Conservation (phyloP, 2,888 invertebrate species). For the Macropis europaea region DNA sequence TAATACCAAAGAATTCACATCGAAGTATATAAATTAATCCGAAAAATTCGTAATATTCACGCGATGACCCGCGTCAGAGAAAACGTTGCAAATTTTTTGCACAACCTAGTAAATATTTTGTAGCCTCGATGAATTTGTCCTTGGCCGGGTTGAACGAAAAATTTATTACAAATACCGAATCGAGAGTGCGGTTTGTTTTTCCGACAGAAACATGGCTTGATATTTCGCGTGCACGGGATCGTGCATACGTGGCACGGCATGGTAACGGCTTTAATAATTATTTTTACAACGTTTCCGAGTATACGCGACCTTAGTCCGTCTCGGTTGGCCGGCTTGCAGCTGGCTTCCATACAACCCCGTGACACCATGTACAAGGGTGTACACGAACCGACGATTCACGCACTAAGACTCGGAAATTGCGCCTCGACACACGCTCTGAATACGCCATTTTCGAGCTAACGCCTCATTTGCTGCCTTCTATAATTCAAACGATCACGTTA, state of each 20-base stretch:
- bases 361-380: conserved; percentile 72
- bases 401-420: conserved; percentile 36
- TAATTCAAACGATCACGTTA: too few species aligned
- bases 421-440: not conserved
- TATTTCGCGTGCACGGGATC: conserved; percentile 22
- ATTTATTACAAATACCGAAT: not conserved
- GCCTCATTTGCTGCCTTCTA: not conserved
- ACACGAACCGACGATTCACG: conserved; percentile 62
- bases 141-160: too few species aligned
- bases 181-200: too few species aligned
- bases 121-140: too few species aligned
- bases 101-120: too few species aligned
- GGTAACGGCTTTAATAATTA: conserved; percentile 80
- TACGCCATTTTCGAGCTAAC: conserved; percentile 15
- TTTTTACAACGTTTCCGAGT: conserved; percentile 80
- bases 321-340: conserved; percentile 79
- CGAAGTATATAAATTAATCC: too few species aligned
- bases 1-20: too few species aligned
- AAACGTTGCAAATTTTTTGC: too few species aligned
- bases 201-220: not conserved
- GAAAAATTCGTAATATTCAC: too few species aligned
- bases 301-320: conserved; percentile 73
- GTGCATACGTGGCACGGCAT: conserved; percentile 50
- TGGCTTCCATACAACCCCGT: conserved; percentile 77
- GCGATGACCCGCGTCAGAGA: too few species aligned